Evolutionary conservation across 1,140 invertebrate species (phyloP).

Genomic region (Marisa cornuarietis): DNA sequence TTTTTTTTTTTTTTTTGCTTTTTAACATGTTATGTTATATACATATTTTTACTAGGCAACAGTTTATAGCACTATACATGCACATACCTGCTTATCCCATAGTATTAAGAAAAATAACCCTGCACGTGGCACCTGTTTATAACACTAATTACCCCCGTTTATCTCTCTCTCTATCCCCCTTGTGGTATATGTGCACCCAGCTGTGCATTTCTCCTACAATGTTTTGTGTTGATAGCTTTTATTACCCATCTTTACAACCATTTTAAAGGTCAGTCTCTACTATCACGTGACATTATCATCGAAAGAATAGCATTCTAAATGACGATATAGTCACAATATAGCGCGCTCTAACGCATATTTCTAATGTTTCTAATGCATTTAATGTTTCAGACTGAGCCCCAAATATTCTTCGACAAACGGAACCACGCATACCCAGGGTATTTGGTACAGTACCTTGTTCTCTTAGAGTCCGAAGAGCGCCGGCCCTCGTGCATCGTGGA

Average conservation of each 20-base stretch:
- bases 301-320: constrained; percentile 2
- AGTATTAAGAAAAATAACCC: no score
- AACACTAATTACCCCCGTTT: no score
- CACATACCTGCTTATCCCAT: no score
- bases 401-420: constrained; percentile 20
- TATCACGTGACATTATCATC: no score
- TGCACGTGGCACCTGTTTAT: constrained; percentile 17
- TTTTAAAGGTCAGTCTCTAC: neutral
- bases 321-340: no score
- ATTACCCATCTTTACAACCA: no score
- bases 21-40: no score
- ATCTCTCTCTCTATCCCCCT: constrained; percentile 21
- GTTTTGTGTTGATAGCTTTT: no score
- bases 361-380: neutral
- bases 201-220: no score
- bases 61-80: no score
- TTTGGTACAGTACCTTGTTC: constrained; percentile 27
- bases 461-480: constrained; percentile 16
- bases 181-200: constrained; percentile 17
- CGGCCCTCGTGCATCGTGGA: constrained; percentile 36
- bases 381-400: neutral
- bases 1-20: no score
- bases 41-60: no score
- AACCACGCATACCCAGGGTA: constrained; percentile 18
- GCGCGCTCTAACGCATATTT: fast-evolving